These are phyloP conservation scores for Myodes glareolus DNA, from an alignment of 2,113 vertebrate species.

Conservation along the genomic window DNA sequence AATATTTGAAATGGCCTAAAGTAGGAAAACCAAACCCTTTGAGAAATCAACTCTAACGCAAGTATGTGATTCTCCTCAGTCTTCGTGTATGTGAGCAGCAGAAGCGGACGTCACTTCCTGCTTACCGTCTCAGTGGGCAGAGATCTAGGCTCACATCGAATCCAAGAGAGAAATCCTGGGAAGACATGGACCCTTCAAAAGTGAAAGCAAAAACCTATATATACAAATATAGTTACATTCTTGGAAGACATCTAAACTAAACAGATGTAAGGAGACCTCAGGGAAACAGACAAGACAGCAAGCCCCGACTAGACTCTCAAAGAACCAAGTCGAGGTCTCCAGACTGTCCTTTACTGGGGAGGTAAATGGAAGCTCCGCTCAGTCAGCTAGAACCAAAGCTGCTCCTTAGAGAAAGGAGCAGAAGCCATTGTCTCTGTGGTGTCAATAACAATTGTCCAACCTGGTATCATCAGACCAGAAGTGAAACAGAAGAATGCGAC, in stretches of 20 bases:
- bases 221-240: background rate
- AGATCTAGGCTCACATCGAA: background rate
- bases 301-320: background rate
- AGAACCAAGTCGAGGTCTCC: background rate
- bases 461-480: background rate
- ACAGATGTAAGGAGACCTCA: background rate
- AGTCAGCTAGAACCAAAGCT: background rate
- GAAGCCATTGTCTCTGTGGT: background rate
- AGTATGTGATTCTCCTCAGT: background rate
- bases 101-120: background rate
- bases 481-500: background rate
- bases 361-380: background rate
- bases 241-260: background rate
- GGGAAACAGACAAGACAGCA: background rate
- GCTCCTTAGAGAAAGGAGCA: background rate
- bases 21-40: background rate
- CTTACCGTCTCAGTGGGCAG: background rate
- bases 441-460: background rate
- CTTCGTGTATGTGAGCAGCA: background rate
- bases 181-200: background rate
- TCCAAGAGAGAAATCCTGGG: background rate
- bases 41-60: background rate
- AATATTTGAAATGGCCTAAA: background rate
- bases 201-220: background rate
- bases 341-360: background rate